Evolutionary conservation across 2,113 vertebrate species (phyloP).

Genomic region (Notothenia rossii): DNA sequence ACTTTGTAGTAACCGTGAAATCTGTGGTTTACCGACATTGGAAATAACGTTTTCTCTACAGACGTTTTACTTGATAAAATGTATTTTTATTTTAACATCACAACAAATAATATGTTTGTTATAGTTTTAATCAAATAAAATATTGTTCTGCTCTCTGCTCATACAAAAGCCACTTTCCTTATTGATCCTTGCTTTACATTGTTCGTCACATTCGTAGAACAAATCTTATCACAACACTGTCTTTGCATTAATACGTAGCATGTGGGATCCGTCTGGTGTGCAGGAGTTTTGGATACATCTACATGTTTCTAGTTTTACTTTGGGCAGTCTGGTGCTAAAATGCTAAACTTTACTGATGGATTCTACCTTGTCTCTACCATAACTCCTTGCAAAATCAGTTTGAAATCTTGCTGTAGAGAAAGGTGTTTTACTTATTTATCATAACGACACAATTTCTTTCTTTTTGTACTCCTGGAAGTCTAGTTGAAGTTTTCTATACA

Average conservation of each 20-base stretch:
- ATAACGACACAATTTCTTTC: not conserved
- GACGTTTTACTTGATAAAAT: slow-evolving; percentile 1
- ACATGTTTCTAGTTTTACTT: not conserved
- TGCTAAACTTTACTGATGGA: slow-evolving; percentile 6
- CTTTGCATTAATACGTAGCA: not conserved
- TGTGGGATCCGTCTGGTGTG: not conserved
- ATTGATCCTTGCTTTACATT: not conserved
- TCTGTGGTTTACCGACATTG: not conserved
- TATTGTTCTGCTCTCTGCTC: slow-evolving; percentile 3
- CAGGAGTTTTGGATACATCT: not conserved
- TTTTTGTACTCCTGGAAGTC: slow-evolving; percentile 1
- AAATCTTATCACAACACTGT: slow-evolving; percentile 1
- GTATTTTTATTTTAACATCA: slow-evolving; percentile 55
- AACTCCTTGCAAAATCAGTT: not conserved
- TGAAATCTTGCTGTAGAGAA: not conserved
- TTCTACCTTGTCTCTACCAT: not conserved
- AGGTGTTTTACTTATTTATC: not conserved
- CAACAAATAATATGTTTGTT: slow-evolving; percentile 46
- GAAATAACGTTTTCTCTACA: not conserved
- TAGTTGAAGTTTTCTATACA: slow-evolving; percentile 1
- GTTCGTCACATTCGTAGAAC: not conserved
- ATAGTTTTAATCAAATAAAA: slow-evolving; percentile 13
- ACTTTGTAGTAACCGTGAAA: no score
- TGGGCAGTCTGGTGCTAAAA: not conserved
- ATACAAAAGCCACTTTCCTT: not conserved